Base-by-base conservation (phyloP, 92 coral and sea anemone genomes). In the Phenganax stokvisi region DNA sequence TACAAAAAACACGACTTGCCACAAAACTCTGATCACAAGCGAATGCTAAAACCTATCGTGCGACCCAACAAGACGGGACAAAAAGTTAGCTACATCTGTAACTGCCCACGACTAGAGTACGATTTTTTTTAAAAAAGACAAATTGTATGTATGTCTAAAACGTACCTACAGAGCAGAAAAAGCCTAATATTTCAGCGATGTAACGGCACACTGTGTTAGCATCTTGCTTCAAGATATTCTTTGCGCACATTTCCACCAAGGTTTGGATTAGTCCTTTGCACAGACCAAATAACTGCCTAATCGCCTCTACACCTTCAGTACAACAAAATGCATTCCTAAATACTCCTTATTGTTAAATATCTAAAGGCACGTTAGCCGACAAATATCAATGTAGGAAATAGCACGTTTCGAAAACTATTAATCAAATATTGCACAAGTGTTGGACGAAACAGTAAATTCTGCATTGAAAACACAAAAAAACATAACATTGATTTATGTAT, bases 131-230 rank as follows among this genome's bases (percentile, higher is more conserved):
- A 37, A 37, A 37, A 37, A 2, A 37, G 47, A 37, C 47, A 2
- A 37, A 37, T 1, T 37, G 2, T 1, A 37, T 37, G 5, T 37
- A 37, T 37, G 47, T 37, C 31, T n/a, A 30, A 25, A 9, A 76
- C 93, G 75, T 88, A 94, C 98, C 98, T 58, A 92, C 80, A 67
- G 98, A 89, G 70, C 97, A 94, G 87, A 94, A 92, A 80, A 90
- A 93, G 13, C 98, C 98, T 77, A 94, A 86, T 12, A 89, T 88
- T 63, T 94, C 98, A 6, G 98, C 98, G 13, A 94, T 78, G 67
- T 78, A 78, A 11, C 82, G 82, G 63, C 82, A 78, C 54, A 20
- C 63, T 3, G 82, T 78, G 82, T 78, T 78, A 11, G 57, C 91
- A 71, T 92, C 97, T 58, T 85, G 85, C 54, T 89, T 85, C 63